Percentiles rank a stretch among this genome's conserved stretches.
Evolutionary conservation across 2,888 invertebrate species (phyloP).

Genomic region (Endotricha flammealis): DNA sequence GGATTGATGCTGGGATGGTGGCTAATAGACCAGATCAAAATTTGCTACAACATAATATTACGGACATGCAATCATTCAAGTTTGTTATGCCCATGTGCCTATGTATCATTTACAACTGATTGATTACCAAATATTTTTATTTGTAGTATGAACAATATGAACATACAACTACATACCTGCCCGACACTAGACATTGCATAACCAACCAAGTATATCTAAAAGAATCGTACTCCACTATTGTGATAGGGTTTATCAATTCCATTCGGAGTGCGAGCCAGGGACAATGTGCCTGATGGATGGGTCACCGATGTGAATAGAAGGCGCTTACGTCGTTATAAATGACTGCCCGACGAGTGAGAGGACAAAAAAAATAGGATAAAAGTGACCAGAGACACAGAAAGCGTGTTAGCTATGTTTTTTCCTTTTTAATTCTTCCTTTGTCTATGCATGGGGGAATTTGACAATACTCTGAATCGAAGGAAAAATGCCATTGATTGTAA

Average conservation of each 20-base stretch:
- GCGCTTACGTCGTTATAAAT: slow-evolving; percentile 40
- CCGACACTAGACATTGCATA: too few species aligned
- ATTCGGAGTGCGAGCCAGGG: slow-evolving; percentile 26
- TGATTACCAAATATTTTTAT: too few species aligned
- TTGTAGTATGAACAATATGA: too few species aligned
- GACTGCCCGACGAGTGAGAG: slow-evolving; percentile 28
- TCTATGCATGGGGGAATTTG: neutral
- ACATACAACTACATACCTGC: too few species aligned
- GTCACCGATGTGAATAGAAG: slow-evolving; percentile 36
- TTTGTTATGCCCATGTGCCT: too few species aligned
- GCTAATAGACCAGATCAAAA: too few species aligned
- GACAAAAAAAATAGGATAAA: slow-evolving; percentile 28
- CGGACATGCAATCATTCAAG: too few species aligned
- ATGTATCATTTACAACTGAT: too few species aligned
- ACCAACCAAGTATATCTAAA: slow-evolving; percentile 2
- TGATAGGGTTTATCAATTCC: slow-evolving; percentile 30
- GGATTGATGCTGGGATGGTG: too few species aligned
- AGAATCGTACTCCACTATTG: slow-evolving; percentile 18
- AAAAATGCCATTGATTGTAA: too few species aligned
- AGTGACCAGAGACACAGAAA: slow-evolving; percentile 9
- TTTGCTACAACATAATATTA: too few species aligned
- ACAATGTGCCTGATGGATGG: slow-evolving; percentile 46
- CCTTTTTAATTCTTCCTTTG: neutral
- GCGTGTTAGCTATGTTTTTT: neutral
- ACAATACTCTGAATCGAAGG: too few species aligned